A percentile compares a stretch with the other conserved stretches of the same genome.
Evolutionary conservation across 2,888 invertebrate species (phyloP).

Genomic region (Dorcus parallelipipedus): DNA sequence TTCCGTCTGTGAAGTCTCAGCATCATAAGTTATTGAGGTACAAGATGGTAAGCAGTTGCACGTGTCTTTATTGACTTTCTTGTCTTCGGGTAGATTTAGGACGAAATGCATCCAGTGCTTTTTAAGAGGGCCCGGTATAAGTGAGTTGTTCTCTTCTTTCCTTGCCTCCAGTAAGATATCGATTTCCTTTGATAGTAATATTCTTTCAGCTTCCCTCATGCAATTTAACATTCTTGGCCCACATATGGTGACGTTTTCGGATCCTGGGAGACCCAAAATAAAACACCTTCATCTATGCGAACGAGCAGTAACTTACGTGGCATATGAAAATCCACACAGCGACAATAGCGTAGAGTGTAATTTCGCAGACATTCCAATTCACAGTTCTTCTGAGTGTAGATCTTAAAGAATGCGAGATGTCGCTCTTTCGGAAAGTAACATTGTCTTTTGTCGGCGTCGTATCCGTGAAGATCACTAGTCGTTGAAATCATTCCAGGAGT

Average conservation of each 20-base stretch:
- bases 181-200: constrained; percentile 34
- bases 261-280: background rate
- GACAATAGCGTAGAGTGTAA: constrained; percentile 59
- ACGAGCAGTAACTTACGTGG: constrained; percentile 43
- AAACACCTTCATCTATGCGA: no score
- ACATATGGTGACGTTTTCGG: constrained; percentile 47
- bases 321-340: constrained; percentile 70
- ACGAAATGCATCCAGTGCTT: background rate
- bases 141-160: background rate
- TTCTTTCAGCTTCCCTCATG: constrained; percentile 55
- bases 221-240: constrained; percentile 57
- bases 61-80: background rate
- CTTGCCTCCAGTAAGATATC: constrained; percentile 2
- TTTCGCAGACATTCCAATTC: constrained; percentile 71
- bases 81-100: background rate
- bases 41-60: constrained; percentile 65
- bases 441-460: constrained; percentile 62
- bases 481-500: constrained; percentile 76
- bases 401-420: constrained; percentile 61
- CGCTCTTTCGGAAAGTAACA: constrained; percentile 68
- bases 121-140: background rate
- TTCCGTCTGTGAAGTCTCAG: constrained; percentile 69
- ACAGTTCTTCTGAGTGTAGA: constrained; percentile 72
- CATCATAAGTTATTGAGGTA: constrained; percentile 67
- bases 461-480: constrained; percentile 60